These are phyloP conservation scores for Timandra comae DNA, from an alignment of 2,888 invertebrate genomes.

Conservation along the genomic window DNA sequence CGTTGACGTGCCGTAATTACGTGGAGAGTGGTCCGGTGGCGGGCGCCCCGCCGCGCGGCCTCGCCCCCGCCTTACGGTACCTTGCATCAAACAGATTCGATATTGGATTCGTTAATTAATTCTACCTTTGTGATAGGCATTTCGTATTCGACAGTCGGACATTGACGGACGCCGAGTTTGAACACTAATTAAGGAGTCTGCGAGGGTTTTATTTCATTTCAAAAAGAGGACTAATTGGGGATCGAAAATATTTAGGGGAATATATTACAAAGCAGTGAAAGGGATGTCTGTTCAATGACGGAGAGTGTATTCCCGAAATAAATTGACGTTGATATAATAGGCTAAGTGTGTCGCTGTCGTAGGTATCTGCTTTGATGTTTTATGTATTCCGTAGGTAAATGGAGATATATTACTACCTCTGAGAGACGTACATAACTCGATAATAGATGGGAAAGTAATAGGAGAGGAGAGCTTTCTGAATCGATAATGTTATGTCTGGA, in stretches of 20 bases:
- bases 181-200: constrained; percentile 34
- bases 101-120: constrained; percentile 50
- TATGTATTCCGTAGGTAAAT: no score
- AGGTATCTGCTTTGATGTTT: no score
- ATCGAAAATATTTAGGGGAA: not conserved
- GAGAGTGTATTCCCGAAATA: not conserved
- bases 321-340: no score
- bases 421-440: no score
- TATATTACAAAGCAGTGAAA: constrained; percentile 1
- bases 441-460: no score
- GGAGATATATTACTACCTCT: no score
- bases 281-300: not conserved
- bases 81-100: constrained; percentile 39
- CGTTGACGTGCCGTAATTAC: constrained; percentile 46
- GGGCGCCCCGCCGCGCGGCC: constrained; percentile 24
- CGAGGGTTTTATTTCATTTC: constrained; percentile 14
- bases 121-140: constrained; percentile 42
- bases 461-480: no score
- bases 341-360: no score
- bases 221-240: constrained; percentile 1
- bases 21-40: constrained; percentile 33
- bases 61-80: constrained; percentile 8
- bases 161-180: constrained; percentile 28
- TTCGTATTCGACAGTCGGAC: constrained; percentile 31
- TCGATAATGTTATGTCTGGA: no score